A percentile compares a stretch with the other conserved stretches of the same genome.
Evolutionary conservation across 2,797 vertebrate genomes (phyloP).

Genomic region (Etheostoma nigrum): DNA sequence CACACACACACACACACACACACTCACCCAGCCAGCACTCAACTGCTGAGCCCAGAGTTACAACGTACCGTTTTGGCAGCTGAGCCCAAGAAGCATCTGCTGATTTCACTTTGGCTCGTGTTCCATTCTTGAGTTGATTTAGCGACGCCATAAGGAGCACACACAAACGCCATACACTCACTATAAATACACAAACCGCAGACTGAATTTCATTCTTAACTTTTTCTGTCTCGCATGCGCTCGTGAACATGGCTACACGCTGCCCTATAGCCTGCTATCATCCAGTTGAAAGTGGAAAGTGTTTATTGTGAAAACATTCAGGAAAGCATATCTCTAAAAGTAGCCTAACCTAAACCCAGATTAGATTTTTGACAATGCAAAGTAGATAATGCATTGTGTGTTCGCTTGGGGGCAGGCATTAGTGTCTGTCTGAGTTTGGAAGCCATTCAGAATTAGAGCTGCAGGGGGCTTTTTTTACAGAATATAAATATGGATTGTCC

Average conservation of each 20-base stretch:
- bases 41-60: conserved; percentile 23
- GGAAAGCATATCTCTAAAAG: conserved; percentile 67
- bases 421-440: conserved; percentile 9
- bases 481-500: conserved; percentile 40
- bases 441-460: conserved; percentile 32
- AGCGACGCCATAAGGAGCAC: conserved; percentile 47
- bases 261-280: conserved; percentile 16
- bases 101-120: conserved; percentile 59
- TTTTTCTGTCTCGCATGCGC: conserved; percentile 9
- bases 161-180: conserved; percentile 36
- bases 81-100: conserved; percentile 51
- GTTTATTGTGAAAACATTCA: conserved; percentile 61
- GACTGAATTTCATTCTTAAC: conserved; percentile 41
- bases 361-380: conserved; percentile 62
- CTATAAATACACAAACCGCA: conserved; percentile 69
- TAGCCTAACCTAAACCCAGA: conserved; percentile 54
- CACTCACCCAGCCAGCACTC: conserved; percentile 6
- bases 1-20: neutral
- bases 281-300: conserved; percentile 29
- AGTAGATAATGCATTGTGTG: conserved; percentile 42
- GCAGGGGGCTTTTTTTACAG: conserved; percentile 22
- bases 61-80: conserved; percentile 46
- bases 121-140: conserved; percentile 54
- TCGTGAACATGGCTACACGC: neutral
- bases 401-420: conserved; percentile 15